phyloP scores from a whole-genome alignment of 2,888 invertebrate genomes.

The Leptinotarsa tumamoca region DNA sequence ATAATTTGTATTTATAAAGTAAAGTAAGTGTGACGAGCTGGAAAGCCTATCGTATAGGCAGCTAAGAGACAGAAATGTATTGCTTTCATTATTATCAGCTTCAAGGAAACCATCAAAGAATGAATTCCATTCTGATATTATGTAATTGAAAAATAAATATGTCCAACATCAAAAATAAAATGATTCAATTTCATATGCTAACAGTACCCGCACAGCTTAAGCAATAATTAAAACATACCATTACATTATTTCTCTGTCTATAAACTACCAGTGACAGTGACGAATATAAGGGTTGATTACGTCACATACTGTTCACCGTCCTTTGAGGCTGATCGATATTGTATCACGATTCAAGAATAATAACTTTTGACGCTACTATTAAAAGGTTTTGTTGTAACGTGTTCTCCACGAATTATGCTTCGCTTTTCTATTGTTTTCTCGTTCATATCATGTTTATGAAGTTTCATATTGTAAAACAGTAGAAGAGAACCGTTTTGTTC shows the following conservation, averaged over 20 bases:
- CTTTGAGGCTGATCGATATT: background rate
- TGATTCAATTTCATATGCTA: background rate
- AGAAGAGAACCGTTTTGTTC: background rate
- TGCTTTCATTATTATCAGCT: too few species aligned
- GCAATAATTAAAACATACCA: background rate
- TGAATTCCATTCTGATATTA: too few species aligned
- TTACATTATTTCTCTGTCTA: background rate
- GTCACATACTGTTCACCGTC: background rate
- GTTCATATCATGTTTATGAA: background rate
- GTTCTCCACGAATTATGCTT: background rate
- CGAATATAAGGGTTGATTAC: background rate
- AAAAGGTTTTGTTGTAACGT: background rate
- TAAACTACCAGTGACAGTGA: background rate
- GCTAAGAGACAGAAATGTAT: too few species aligned
- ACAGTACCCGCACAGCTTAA: background rate
- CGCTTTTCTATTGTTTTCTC: background rate
- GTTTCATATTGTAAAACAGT: background rate
- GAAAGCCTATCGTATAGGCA: too few species aligned
- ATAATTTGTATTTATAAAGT: too few species aligned
- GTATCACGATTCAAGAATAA: background rate
- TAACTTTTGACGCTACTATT: slow-evolving; percentile 1
- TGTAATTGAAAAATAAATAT: too few species aligned
- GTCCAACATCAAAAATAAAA: too few species aligned
- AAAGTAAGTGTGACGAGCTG: too few species aligned
- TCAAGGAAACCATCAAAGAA: too few species aligned